These are phyloP conservation scores for Eristalis arbustorum DNA, from an alignment of 2,888 invertebrate genomes.

Conservation along the genomic window DNA sequence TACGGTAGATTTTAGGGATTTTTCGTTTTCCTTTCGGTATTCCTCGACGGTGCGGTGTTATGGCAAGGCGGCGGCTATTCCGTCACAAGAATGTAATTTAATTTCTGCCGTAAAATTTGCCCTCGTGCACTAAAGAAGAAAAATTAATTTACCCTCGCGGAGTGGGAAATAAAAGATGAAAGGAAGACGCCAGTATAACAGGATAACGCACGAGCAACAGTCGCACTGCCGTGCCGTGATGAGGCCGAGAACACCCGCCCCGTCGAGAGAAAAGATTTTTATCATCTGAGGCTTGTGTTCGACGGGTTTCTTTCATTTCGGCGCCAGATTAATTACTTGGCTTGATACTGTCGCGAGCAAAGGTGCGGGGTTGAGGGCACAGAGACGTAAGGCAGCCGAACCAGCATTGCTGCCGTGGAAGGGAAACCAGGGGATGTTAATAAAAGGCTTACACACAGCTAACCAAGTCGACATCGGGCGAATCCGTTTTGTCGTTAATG, in stretches of 20 bases:
- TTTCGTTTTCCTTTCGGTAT: neutral
- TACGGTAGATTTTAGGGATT: constrained; percentile 45
- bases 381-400: constrained; percentile 13
- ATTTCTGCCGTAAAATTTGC: constrained; percentile 50
- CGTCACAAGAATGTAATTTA: constrained; percentile 65
- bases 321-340: constrained; percentile 36
- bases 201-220: constrained; percentile 25
- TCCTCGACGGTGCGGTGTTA: neutral
- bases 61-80: constrained; percentile 44
- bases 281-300: constrained; percentile 28
- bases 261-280: constrained; percentile 11
- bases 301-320: constrained; percentile 6
- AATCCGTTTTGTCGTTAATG: constrained; percentile 24
- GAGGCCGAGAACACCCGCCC: neutral
- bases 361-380: neutral
- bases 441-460: constrained; percentile 15
- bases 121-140: constrained; percentile 30
- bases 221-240: constrained; percentile 13
- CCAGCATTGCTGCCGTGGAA: too few species aligned
- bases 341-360: constrained; percentile 10
- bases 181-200: constrained; percentile 11
- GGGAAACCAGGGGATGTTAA: neutral
- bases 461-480: constrained; percentile 6
- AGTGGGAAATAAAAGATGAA: constrained; percentile 48
- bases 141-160: constrained; percentile 57